Evolutionary conservation across 1,140 invertebrate species (phyloP), one percentile per base, ranked within the genome.

Genomic region (Drosophila melanica): DNA sequence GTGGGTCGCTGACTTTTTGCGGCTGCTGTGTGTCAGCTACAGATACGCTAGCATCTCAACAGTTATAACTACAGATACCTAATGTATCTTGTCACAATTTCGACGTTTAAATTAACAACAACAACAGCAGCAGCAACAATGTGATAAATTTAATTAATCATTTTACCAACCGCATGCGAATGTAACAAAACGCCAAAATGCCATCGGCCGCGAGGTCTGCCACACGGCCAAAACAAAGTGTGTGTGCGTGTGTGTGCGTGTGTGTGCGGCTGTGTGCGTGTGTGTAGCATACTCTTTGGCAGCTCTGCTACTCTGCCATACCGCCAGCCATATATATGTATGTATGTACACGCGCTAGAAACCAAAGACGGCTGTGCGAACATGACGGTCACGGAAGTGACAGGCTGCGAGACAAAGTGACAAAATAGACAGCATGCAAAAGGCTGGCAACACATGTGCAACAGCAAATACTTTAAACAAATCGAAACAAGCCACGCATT

Each of bases 61-160:
- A 47, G 50, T 57, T 64, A 35, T 23, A 50, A 45, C 35, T 54
- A 41, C 44, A 48, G 30, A 84, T 84, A 79, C 67, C 77, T 87
- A 81, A 87, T 81, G 81, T 87, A 72, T 81, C 66, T 72, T 87
- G 82, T 87, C 81, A 86, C 78, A 68, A 69, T 72, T 87, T 82
- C 82, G 72, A 87, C 75, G 68, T 84, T 87, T 89, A 87, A 87
- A 87, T 87, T 87, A 89, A 79, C 75, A 76, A 77, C 72, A 84
- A 75, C 72, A 79, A 33, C 42, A 58, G 47, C 47, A 55, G 55
- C 77, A 48, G 47, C 80, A 67, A 60, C 79, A 89, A 82, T 69
- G 77, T 87, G 84, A 87, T 87, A 89, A 89, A 87, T 87, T 87
- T 89, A 87, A 87, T 87, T 87, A 87, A 87, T 87, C 82, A 87